A percentile compares a stretch with the other conserved stretches of the same genome.
Evolutionary conservation across 2,113 vertebrate genomes (phyloP).

Genomic region (Macrotis lagotis): DNA sequence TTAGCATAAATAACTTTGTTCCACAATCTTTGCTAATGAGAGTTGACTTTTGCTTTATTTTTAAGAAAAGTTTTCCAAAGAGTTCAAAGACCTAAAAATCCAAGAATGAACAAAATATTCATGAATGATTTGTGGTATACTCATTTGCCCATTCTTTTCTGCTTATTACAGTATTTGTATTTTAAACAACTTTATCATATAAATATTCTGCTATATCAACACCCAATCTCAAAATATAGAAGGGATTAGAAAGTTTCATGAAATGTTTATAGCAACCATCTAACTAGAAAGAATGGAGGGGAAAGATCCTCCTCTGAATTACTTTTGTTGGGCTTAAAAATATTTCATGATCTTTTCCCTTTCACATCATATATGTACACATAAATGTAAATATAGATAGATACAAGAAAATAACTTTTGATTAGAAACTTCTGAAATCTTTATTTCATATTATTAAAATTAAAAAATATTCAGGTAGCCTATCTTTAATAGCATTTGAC

Average conservation of each 20-base stretch:
- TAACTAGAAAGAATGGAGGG: not conserved
- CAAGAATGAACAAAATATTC: not conserved
- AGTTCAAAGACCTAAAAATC: rapidly evolving
- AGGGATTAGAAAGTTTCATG: not conserved
- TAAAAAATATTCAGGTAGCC: not conserved
- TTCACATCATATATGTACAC: not conserved
- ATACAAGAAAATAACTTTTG: not conserved
- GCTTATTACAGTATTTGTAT: not conserved
- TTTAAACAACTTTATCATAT: too few relatives aligned
- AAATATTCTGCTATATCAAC: not conserved
- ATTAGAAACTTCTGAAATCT: not conserved
- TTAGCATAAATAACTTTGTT: constrained; percentile 8
- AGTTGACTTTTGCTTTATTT: rapidly evolving
- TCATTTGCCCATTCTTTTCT: not conserved
- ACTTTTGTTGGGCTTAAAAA: not conserved
- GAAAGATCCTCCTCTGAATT: not conserved
- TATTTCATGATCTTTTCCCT: not conserved
- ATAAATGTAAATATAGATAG: not conserved
- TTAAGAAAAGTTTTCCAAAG: not conserved
- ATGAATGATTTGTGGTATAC: not conserved
- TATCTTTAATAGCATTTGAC: not conserved
- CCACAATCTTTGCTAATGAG: not conserved
- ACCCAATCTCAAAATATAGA: too few relatives aligned
- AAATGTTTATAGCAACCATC: rapidly evolving
- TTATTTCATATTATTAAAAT: not conserved